Base-by-base conservation (phyloP, 2,797 vertebrate genomes). In the Mormyrops boulengeri region DNA sequence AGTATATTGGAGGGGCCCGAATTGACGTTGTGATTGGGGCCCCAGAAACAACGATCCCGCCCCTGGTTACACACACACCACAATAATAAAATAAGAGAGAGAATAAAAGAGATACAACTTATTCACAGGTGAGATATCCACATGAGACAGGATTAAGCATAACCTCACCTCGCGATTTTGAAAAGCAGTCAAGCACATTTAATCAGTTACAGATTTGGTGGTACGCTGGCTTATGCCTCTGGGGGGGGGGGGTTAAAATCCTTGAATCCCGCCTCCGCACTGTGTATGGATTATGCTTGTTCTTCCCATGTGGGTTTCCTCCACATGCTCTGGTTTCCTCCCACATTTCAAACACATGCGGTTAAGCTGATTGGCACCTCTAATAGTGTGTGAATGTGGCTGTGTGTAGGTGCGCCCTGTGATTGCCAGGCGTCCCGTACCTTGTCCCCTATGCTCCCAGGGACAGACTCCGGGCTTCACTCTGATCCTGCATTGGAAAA, bases 261-360 rank as follows among this genome's bases (percentile, higher is more conserved):
- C 41, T 82, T 47, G 95, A 97, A 80, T 44, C 41, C 38, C 7
- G 2, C 77, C 38, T 82, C 77, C 77, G 17, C 41, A n/a, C 77
- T 8, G 41, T 47, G 17, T 82, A 8, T 82, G 17, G 38, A 82
- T 44, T 73, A 73, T 73, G 69, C 12, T n/a, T 44, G 19, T n/a
- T 82, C 77, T 82, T 0, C 41, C 17, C 38, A 82, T 82, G 41
- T 47, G 41, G 19, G 41, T 82, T 82, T 82, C 38, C 73, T 44
- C 14, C 73, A 80, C 73, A 69, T 69, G 11, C 30, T 34, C 26
- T 34, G 66, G 26, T 44, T 80, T 80, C 77, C 41, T 47, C 77
- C 41, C 3, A 47, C 38, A 44, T 82, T 44, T 44, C 19, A 82
- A n/a, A 82, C 38, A 82, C 77, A 82, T 82, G 77, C 41, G 8